Evolutionary conservation across 2,888 invertebrate species (phyloP).

Genomic region (Drosophila heteroneura): DNA sequence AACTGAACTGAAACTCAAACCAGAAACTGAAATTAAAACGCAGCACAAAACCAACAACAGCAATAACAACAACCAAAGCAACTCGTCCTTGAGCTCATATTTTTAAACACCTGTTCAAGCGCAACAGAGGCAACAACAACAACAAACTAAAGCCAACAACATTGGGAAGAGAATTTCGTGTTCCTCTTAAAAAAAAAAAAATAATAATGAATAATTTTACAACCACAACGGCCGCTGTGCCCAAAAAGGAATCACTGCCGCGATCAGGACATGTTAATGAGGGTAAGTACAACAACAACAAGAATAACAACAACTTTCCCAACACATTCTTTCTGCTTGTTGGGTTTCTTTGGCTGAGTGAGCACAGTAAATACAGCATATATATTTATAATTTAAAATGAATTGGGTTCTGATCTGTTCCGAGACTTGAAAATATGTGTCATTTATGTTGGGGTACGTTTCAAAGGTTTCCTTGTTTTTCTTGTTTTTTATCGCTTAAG

Average conservation of each 20-base stretch:
- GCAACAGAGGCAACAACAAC: conserved; percentile 34
- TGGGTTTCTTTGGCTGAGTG: conserved; percentile 39
- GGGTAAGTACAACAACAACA: conserved; percentile 57
- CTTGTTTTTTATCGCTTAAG: not conserved
- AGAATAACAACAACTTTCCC: conserved; percentile 5
- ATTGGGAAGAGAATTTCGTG: conserved; percentile 23
- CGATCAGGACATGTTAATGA: conserved; percentile 89
- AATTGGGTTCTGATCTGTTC: conserved; percentile 23
- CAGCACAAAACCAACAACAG: conserved; percentile 30
- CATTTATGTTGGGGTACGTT: conserved; percentile 49
- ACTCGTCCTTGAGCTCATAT: conserved; percentile 73
- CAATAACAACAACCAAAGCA: conserved; percentile 16
- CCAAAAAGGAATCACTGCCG: conserved; percentile 87
- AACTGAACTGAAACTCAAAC: conserved; percentile 35
- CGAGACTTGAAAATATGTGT: conserved; percentile 15
- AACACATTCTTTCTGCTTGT: conserved; percentile 25
- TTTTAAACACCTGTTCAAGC: conserved; percentile 72
- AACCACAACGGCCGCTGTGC: conserved; percentile 82
- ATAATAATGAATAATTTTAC: conserved; percentile 83
- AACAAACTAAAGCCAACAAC: conserved; percentile 7
- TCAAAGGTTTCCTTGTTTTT: conserved; percentile 24
- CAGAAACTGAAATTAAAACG: conserved; percentile 40
- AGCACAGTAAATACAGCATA: conserved; percentile 23
- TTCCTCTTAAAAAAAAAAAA: not conserved
- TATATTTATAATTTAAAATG: conserved; percentile 39